Conservation (phyloP, 2,113 vertebrate genomes). For the Numenius arquata region DNA sequence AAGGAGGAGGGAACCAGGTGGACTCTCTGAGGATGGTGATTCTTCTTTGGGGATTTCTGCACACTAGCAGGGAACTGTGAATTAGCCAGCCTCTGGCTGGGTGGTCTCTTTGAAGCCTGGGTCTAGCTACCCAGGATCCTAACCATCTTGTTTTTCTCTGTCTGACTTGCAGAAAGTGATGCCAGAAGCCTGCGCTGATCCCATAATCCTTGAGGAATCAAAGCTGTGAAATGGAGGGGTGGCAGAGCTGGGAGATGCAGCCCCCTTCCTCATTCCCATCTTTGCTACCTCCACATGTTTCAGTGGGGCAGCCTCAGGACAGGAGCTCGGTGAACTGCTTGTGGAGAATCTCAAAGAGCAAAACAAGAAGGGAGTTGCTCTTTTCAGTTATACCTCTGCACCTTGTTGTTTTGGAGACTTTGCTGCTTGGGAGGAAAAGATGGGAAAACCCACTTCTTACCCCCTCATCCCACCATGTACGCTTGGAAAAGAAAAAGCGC, state of each 20-base stretch:
- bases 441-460: not conserved
- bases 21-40: not conserved
- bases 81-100: not conserved
- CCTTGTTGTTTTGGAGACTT: not conserved
- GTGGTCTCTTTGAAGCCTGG: not conserved
- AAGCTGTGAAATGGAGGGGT: not conserved
- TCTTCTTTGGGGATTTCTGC: not conserved
- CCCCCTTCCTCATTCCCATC: not conserved
- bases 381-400: not conserved
- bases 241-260: not conserved
- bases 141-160: slow-evolving; percentile 2
- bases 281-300: not conserved
- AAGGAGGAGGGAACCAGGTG: not conserved
- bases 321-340: not conserved
- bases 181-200: not conserved
- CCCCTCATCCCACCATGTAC: not conserved
- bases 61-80: not conserved
- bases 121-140: not conserved
- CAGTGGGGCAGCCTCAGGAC: not conserved
- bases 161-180: slow-evolving; percentile 52
- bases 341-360: not conserved
- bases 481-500: not conserved
- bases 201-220: slow-evolving; percentile 34
- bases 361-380: not conserved
- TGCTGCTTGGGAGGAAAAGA: not conserved